Conservation (phyloP, 2,888 invertebrate species). For the Pecten maximus region DNA sequence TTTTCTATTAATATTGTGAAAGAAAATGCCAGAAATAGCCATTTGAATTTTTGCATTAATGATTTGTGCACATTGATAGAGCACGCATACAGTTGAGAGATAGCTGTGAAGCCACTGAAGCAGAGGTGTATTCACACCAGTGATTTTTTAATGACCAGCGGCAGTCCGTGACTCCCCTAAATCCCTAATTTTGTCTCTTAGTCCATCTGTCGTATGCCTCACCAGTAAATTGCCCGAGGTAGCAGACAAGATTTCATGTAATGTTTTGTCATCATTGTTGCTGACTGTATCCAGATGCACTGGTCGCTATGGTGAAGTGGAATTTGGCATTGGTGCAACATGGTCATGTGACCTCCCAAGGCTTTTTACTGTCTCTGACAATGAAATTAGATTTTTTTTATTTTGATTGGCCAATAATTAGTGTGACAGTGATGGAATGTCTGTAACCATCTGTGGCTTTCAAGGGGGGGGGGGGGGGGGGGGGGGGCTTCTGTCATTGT, state of each 20-base stretch:
- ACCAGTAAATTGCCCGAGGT: not conserved
- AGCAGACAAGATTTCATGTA: slow-evolving; percentile 4
- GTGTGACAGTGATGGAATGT: slow-evolving; percentile 14
- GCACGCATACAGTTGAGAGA: not conserved
- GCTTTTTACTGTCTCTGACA: slow-evolving; percentile 24
- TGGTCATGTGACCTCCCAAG: slow-evolving; percentile 30
- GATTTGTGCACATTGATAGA: slow-evolving; percentile 10
- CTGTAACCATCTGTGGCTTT: slow-evolving; percentile 25
- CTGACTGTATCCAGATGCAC: slow-evolving; percentile 33
- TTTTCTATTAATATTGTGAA: not conserved
- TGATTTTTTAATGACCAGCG: slow-evolving; percentile 8
- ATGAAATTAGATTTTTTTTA: slow-evolving; percentile 8
- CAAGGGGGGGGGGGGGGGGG: not conserved
- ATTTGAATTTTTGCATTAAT: not conserved
- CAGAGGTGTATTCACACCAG: not conserved
- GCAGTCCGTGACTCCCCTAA: not conserved
- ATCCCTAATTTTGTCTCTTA: not conserved
- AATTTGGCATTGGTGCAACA: slow-evolving; percentile 27
- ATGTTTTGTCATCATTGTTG: slow-evolving; percentile 8
- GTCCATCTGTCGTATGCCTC: slow-evolving; percentile 6
- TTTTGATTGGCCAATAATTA: slow-evolving; percentile 33
- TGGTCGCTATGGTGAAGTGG: slow-evolving; percentile 29
- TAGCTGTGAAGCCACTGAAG: not conserved
- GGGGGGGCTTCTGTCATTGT: not conserved
- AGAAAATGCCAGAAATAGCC: not conserved